Conservation (phyloP, 2,888 invertebrate species). For the Deilephila elpenor region DNA sequence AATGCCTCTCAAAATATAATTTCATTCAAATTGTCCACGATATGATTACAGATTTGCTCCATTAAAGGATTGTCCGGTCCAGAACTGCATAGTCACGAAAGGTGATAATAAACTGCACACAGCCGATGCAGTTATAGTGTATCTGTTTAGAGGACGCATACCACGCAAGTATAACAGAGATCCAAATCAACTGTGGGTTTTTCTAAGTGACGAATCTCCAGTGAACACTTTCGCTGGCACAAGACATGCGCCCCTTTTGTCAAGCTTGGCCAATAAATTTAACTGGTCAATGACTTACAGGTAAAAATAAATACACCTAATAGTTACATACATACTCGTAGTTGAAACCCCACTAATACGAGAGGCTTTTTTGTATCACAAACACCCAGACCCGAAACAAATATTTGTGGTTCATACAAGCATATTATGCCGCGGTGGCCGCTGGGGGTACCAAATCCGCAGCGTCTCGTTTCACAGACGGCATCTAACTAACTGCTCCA, state of each 20-base stretch:
- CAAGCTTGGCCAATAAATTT: constrained; percentile 82
- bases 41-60: constrained; percentile 49
- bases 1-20: too few relatives aligned
- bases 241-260: constrained; percentile 31
- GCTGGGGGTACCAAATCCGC: too few relatives aligned
- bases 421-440: too few relatives aligned
- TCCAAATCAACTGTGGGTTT: constrained; percentile 85
- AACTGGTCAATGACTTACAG: constrained; percentile 88
- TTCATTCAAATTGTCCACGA: too few relatives aligned
- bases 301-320: background rate
- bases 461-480: too few relatives aligned
- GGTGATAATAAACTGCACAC: constrained; percentile 48
- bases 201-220: constrained; percentile 87
- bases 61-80: constrained; percentile 79
- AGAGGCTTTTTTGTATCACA: too few relatives aligned
- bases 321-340: background rate
- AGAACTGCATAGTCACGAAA: constrained; percentile 82
- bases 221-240: constrained; percentile 79
- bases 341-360: too few relatives aligned
- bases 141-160: constrained; percentile 66
- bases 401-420: too few relatives aligned
- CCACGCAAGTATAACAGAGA: constrained; percentile 50
- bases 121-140: constrained; percentile 85
- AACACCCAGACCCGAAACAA: too few relatives aligned
- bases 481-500: too few relatives aligned